Evolutionary conservation across 2,888 invertebrate species (phyloP).

Genomic region (Dolichomitus sp.): DNA sequence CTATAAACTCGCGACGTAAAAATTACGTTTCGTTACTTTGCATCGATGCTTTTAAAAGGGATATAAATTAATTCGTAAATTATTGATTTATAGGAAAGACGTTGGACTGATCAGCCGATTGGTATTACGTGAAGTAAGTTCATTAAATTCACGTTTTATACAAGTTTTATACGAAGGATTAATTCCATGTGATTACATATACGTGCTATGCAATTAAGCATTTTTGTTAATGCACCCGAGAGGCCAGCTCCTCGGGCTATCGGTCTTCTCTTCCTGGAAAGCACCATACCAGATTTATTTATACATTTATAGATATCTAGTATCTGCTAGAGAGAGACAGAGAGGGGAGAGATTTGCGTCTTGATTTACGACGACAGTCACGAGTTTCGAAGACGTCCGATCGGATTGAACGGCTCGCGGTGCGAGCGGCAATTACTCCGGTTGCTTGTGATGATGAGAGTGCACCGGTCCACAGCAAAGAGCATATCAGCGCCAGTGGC

Average conservation of each 20-base stretch:
- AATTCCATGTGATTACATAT: slow-evolving; percentile 25
- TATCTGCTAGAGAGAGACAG: slow-evolving; percentile 25
- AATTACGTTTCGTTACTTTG: neutral
- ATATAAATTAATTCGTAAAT: slow-evolving; percentile 7
- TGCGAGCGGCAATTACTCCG: slow-evolving; percentile 61
- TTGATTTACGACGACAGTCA: slow-evolving; percentile 67
- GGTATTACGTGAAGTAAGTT: slow-evolving; percentile 10
- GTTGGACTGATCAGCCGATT: neutral
- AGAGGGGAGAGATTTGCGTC: slow-evolving; percentile 50
- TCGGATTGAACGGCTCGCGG: slow-evolving; percentile 59
- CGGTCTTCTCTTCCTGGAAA: slow-evolving; percentile 63
- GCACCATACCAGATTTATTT: slow-evolving; percentile 41
- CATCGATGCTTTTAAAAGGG: neutral
- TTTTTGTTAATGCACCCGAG: slow-evolving; percentile 43
- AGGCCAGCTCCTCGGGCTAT: slow-evolving; percentile 51
- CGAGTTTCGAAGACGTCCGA: slow-evolving; percentile 66
- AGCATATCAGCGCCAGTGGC: slow-evolving; percentile 19
- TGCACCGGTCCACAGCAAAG: slow-evolving; percentile 35
- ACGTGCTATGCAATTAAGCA: slow-evolving; percentile 54
- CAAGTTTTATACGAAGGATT: slow-evolving; percentile 9
- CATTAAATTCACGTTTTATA: slow-evolving; percentile 3
- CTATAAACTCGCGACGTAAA: slow-evolving; percentile 25
- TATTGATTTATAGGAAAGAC: neutral
- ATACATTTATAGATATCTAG: slow-evolving; percentile 32
- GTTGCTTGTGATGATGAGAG: slow-evolving; percentile 49